Evolutionary conservation across 1,140 invertebrate genomes (phyloP).

Genomic region (Diorhabda sublineata): DNA sequence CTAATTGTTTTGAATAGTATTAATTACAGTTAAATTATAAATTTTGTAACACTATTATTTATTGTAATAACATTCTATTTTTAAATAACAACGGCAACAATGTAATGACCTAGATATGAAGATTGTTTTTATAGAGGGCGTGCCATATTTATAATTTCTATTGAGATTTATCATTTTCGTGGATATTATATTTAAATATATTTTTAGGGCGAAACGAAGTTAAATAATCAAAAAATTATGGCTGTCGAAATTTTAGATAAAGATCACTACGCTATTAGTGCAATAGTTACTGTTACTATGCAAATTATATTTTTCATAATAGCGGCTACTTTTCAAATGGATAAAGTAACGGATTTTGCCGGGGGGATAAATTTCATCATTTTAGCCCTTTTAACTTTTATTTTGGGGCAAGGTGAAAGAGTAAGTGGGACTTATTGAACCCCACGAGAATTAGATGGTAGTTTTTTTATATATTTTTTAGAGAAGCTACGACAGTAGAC

Average conservation of each 20-base stretch:
- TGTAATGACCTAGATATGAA: not conserved
- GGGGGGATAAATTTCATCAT: slow-evolving; percentile 89
- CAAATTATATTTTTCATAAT: slow-evolving; percentile 84
- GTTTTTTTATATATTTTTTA: slow-evolving; percentile 45
- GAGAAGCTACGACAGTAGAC: slow-evolving; percentile 74
- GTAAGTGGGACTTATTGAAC: slow-evolving; percentile 42
- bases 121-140: not conserved
- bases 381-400: slow-evolving; percentile 80
- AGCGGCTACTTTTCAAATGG: slow-evolving; percentile 79
- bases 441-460: not conserved
- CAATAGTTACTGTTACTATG: slow-evolving; percentile 81
- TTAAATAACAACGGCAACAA: too few relatives aligned
- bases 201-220: slow-evolving; percentile 19
- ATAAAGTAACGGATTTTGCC: slow-evolving; percentile 89
- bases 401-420: slow-evolving; percentile 74
- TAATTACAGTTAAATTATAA: not conserved
- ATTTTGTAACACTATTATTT: not conserved
- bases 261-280: slow-evolving; percentile 83
- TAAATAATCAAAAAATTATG: slow-evolving; percentile 46
- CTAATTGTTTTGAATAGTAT: not conserved
- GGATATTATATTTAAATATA: not conserved
- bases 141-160: not conserved
- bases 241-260: slow-evolving; percentile 71
- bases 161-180: not conserved
- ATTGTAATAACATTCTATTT: not conserved